phyloP scores from a whole-genome alignment of 2,888 invertebrate genomes.

The Dryobotodes eremita region DNA sequence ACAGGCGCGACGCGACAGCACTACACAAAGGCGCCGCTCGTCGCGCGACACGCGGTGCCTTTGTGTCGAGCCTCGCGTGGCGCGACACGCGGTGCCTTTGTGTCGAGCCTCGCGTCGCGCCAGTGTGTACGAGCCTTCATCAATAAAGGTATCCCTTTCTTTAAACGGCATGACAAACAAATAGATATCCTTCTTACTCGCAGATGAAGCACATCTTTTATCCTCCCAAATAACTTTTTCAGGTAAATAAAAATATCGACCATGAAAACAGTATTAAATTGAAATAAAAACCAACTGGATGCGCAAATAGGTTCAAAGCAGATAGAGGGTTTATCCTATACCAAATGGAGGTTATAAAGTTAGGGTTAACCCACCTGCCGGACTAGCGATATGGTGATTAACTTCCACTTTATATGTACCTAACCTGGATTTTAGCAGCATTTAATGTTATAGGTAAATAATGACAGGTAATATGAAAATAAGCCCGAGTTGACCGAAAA shows the following conservation, averaged over 20 bases:
- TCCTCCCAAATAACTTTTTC: background rate
- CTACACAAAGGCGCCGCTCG: too few species aligned
- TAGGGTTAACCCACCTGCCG: slow-evolving; percentile 13
- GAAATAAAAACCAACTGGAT: slow-evolving; percentile 9
- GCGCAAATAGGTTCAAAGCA: background rate
- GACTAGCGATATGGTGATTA: slow-evolving; percentile 46
- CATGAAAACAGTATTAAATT: slow-evolving; percentile 20
- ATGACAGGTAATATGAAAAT: background rate
- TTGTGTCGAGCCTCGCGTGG: too few species aligned
- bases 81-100: too few species aligned
- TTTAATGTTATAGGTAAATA: slow-evolving; percentile 2
- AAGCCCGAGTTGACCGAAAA: background rate
- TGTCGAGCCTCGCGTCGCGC: too few species aligned
- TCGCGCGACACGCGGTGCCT: too few species aligned
- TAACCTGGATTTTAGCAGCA: background rate
- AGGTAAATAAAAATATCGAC: background rate
- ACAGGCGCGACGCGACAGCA: too few species aligned
- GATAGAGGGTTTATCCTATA: slow-evolving; percentile 29
- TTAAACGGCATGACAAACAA: background rate
- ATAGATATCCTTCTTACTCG: background rate
- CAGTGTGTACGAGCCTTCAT: too few species aligned
- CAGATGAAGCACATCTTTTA: background rate
- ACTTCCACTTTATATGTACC: slow-evolving; percentile 26
- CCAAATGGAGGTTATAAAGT: slow-evolving; percentile 33
- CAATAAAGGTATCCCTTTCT: background rate